phyloP scores from a whole-genome alignment of 2,797 vertebrate genomes.

The Typhlichthys eigenmanni region DNA sequence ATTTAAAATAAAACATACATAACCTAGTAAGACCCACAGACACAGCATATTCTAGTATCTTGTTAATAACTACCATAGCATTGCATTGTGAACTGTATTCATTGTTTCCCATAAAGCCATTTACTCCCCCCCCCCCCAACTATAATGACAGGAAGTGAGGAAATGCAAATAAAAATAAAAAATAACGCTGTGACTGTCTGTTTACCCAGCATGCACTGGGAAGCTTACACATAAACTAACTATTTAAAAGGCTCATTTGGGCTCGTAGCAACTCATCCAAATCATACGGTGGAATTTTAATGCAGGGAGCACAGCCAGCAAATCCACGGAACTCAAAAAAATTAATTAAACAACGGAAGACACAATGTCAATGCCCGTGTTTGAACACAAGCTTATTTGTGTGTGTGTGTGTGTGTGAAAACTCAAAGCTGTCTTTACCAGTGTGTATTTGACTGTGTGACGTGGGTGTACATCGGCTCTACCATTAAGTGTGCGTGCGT shows the following conservation, averaged over 20 bases:
- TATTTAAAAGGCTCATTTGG: slow-evolving; percentile 62
- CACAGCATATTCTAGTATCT: no score
- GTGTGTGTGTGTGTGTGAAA: background rate
- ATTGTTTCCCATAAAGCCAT: no score
- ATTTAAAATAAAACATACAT: no score
- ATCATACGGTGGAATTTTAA: slow-evolving; percentile 39
- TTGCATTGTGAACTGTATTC: no score
- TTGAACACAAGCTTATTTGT: background rate
- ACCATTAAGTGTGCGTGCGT: background rate
- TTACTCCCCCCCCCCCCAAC: no score
- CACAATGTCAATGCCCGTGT: background rate
- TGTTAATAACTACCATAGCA: no score
- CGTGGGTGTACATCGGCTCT: background rate
- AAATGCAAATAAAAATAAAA: no score
- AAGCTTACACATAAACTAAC: slow-evolving; percentile 65
- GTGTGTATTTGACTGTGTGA: background rate
- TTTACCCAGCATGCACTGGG: slow-evolving; percentile 32
- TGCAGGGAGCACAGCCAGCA: slow-evolving; percentile 31
- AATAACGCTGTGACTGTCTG: slow-evolving; percentile 48
- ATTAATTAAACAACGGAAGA: slow-evolving; percentile 8
- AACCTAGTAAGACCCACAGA: no score
- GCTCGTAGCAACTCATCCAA: slow-evolving; percentile 40
- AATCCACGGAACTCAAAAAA: slow-evolving; percentile 31
- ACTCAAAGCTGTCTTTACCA: background rate
- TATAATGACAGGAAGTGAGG: no score